Evolutionary conservation across 2,888 invertebrate species (phyloP), one percentile per base, ranked within the genome.

Genomic region (Ypsolopha sequella): DNA sequence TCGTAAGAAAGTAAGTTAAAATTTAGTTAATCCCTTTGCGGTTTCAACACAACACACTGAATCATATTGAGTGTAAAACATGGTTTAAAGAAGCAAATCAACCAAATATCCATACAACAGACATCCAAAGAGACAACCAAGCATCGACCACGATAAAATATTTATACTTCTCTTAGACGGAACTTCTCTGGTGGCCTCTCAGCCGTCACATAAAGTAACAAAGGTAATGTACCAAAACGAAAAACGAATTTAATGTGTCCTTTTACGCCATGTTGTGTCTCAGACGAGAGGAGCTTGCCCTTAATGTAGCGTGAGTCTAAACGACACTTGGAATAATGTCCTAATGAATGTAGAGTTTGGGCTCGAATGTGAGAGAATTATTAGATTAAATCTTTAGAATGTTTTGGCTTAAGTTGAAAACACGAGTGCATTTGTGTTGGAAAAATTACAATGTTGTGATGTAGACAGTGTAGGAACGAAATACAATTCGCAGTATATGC

Each of bases 161-260:
- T 45, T 4, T 14, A 14, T 9, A 43, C 9, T 13, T 6, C 43
- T 43, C 13, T 24, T 43, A 43, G 43, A 9, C 14, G 24, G 7
- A 11, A 9, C 52, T 14, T 35, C 52, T 10, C 13, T n/a, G 51
- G 49, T 45, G 47, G 36, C 44, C 46, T 48, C 14, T 36, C 38
- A 39, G 38, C 24, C 41, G 49, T 39, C 49, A 41, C 49, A 49
- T 49, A 49, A 50, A 50, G 49, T 58, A 51, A 48, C 50, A 52
- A 50, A 60, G 60, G 64, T 70, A 78, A 77, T 75, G 76, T 70
- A 65, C 68, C 72, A 65, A 60, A 63, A 67, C 72, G 64, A 64
- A 61, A 60, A 66, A 62, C 63, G 65, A 68, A 69, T 66, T 67
- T 67, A 68, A 68, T 62, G 65, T 64, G 64, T 57, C 66, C 67